phyloP scores from a whole-genome alignment of 2,888 invertebrate genomes.

The Trisateles emortualis region DNA sequence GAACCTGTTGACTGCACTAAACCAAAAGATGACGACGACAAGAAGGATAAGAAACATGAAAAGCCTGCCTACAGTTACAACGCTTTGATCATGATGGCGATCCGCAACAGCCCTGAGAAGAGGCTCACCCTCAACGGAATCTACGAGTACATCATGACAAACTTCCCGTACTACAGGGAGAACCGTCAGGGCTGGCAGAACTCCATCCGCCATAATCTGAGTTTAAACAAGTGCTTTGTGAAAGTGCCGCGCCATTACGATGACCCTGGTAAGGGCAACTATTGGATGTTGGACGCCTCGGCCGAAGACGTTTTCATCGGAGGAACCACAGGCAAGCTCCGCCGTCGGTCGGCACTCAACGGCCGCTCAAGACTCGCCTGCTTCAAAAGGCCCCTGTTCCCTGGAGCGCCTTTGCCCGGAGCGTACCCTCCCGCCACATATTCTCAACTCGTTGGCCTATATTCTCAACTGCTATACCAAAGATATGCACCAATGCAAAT shows the following conservation, averaged over 20 bases:
- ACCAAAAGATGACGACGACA: constrained; percentile 72
- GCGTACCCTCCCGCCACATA: constrained; percentile 87
- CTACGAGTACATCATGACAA: constrained; percentile 99
- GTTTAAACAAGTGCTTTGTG: constrained; percentile 99
- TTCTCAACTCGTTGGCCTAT: constrained; percentile 86
- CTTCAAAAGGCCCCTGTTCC: constrained; percentile 92
- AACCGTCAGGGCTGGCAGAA: constrained; percentile 99
- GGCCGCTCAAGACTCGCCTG: constrained; percentile 96
- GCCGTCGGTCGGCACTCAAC: constrained; percentile 95
- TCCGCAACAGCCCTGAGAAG: constrained; percentile 97
- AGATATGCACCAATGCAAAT: constrained; percentile 88
- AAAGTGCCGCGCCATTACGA: constrained; percentile 99
- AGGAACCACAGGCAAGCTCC: constrained; percentile 97
- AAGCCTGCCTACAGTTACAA: constrained; percentile 99
- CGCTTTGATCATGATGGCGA: constrained; percentile 99
- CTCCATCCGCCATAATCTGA: constrained; percentile 98
- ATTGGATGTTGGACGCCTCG: constrained; percentile 99
- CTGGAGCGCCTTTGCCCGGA: constrained; percentile 87
- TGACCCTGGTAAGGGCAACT: constrained; percentile 99
- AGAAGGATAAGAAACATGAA: constrained; percentile 90
- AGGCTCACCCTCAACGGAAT: constrained; percentile 98
- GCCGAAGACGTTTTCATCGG: constrained; percentile 99
- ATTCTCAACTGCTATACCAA: constrained; percentile 89
- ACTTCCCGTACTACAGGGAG: constrained; percentile 99
- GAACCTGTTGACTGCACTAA: constrained; percentile 91